Evolutionary conservation across 2,888 invertebrate species (phyloP), one percentile per base, ranked within the genome.

Genomic region (Scaptomyza polygonia): DNA sequence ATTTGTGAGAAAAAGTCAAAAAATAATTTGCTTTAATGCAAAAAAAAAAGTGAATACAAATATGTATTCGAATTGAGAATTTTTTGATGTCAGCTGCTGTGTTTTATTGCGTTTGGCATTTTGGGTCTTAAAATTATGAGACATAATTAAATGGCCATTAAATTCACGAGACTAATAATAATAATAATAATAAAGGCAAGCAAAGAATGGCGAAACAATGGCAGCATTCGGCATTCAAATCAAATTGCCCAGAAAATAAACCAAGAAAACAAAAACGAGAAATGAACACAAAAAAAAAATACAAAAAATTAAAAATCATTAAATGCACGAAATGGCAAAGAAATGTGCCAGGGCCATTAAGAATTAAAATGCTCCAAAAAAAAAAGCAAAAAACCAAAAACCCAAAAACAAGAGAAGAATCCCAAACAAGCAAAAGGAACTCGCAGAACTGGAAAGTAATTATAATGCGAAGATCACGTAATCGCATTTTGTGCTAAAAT

Each of bases 311-410:
- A 42, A 63, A 49, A 63, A 81, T 82, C 81, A 82, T 82, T 84
- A 86, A 86, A 84, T 82, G 85, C 87, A 82, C 82, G 87, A 86
- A 87, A 86, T 75, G 87, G 71, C 81, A 81, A 72, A 84, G 85
- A 82, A 86, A 85, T 87, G 87, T 86, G 81, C 85, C 87, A 84
- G 48, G 85, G 85, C 87, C 81, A 81, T 81, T 80, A 81, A 86
- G 87, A 80, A 84, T 77, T 66, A n/a, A n/a, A n/a, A 72, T 79
- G 45, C 66, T 52, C 52, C 32, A 79, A 62, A 64, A 16, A 49
- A 47, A 48, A 42, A n/a, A 48, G 40, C 40, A 40, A 52, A 16
- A 16, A 16, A 5, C n/a, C n/a, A n/a, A n/a, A n/a, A n/a, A n/a
- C n/a, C n/a, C n/a, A n/a, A n/a, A n/a, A n/a, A n/a, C n/a, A n/a